A percentile compares a stretch with the other conserved stretches of the same genome.
phyloP scores from a whole-genome alignment of 2,888 invertebrate species.

The Drosophila atroscutellata region DNA sequence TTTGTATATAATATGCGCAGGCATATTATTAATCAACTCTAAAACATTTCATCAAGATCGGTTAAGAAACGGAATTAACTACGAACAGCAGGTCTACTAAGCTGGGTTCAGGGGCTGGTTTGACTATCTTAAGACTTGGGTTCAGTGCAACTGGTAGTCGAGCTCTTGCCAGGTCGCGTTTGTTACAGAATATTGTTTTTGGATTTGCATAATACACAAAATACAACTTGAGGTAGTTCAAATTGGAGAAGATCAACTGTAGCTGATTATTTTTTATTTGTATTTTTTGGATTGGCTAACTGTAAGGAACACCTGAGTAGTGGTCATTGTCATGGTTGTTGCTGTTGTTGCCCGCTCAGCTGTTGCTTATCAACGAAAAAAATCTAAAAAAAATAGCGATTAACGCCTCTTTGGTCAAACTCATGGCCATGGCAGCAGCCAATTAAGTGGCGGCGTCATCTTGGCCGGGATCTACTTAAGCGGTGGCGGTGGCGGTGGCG shows the following conservation, averaged over 20 bases:
- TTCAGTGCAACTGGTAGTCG: not conserved
- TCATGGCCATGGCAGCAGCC: constrained; percentile 41
- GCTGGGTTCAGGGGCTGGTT: not conserved
- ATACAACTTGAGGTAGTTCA: not conserved
- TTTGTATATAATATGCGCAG: not conserved
- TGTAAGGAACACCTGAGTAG: constrained; percentile 27
- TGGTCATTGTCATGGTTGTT: constrained; percentile 1
- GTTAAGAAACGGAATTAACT: not conserved
- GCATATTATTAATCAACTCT: not conserved
- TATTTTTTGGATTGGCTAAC: constrained; percentile 18
- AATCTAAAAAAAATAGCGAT: not conserved
- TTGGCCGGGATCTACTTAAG: constrained; percentile 55
- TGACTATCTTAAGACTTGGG: not conserved
- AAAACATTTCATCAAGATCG: not conserved
- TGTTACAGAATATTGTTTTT: not conserved
- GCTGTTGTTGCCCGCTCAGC: constrained; percentile 4
- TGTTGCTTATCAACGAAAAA: constrained; percentile 3
- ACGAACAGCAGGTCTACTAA: not conserved
- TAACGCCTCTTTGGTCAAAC: not conserved
- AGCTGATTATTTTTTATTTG: not conserved
- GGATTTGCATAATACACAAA: not conserved
- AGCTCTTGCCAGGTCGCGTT: not conserved
- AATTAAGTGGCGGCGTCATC: constrained; percentile 39
- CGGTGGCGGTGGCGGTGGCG: not conserved
- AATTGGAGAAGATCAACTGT: not conserved